These are phyloP conservation scores for Acrocephalus kingi DNA, from an alignment of 2,113 vertebrate species.

Conservation along the genomic window DNA sequence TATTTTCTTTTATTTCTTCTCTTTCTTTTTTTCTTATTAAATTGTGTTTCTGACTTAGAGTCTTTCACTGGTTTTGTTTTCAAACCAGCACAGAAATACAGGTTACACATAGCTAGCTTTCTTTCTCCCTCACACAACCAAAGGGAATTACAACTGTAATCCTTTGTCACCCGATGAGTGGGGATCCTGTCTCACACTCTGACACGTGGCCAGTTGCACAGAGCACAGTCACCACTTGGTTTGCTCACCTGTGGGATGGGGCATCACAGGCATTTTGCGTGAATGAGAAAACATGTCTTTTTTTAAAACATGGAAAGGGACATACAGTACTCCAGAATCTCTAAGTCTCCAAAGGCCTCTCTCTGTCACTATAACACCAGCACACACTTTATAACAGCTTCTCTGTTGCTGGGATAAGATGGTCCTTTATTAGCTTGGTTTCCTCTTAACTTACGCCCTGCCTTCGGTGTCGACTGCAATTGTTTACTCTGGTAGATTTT, in stretches of 20 bases:
- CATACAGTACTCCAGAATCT: neutral
- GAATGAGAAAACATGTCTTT: neutral
- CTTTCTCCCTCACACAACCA: neutral
- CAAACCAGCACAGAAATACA: neutral
- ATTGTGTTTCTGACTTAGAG: too few species aligned
- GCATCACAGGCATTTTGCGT: neutral
- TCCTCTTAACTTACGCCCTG: neutral
- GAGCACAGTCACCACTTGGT: neutral
- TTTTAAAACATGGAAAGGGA: neutral
- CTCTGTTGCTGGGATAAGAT: neutral
- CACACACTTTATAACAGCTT: neutral
- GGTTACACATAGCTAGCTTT: neutral
- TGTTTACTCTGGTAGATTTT: slow-evolving; percentile 17
- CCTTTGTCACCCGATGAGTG: neutral
- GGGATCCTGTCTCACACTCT: neutral
- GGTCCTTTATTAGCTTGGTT: neutral
- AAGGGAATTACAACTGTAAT: neutral
- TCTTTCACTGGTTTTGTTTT: too few species aligned
- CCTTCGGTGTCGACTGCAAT: neutral
- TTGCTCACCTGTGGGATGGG: rapidly evolving
- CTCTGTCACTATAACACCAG: neutral
- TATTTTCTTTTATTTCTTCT: too few species aligned
- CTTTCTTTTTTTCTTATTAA: too few species aligned
- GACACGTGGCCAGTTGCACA: neutral
- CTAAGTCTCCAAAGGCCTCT: neutral